Percentiles rank a stretch among this genome's conserved stretches.
These are phyloP conservation scores for Galemys pyrenaicus DNA, from an alignment of 2,113 vertebrate species.

Conservation along the genomic window DNA sequence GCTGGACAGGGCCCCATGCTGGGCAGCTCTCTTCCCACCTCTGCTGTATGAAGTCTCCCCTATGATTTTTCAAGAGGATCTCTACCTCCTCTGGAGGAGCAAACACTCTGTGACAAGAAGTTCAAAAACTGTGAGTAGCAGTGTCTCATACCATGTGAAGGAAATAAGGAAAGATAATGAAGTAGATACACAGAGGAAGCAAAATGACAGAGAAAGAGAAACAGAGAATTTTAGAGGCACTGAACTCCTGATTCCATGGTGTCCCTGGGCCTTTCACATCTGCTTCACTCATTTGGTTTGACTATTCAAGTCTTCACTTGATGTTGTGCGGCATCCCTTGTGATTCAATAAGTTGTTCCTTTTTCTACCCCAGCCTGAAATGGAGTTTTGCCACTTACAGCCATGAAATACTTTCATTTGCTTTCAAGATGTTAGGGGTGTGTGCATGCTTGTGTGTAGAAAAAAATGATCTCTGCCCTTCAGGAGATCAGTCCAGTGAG, in stretches of 20 bases:
- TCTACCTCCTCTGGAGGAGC: neutral
- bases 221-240: neutral
- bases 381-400: neutral
- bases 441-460: neutral
- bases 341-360: neutral
- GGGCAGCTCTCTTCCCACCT: accelerated
- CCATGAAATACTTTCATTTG: neutral
- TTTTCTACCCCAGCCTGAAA: neutral
- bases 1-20: neutral
- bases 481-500: neutral
- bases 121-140: neutral
- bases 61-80: neutral
- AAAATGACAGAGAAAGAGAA: neutral
- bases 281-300: neutral
- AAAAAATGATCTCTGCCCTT: neutral
- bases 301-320: neutral
- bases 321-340: too few species aligned
- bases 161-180: neutral
- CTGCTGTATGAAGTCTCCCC: neutral
- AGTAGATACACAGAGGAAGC: neutral
- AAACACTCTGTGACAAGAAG: neutral
- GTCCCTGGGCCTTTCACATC: neutral
- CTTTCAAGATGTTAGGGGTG: neutral
- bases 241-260: neutral
- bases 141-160: neutral